A percentile compares a stretch with the other conserved stretches of the same genome.
Conservation (phyloP, 2,888 invertebrate species). For the Melieria picta region DNA sequence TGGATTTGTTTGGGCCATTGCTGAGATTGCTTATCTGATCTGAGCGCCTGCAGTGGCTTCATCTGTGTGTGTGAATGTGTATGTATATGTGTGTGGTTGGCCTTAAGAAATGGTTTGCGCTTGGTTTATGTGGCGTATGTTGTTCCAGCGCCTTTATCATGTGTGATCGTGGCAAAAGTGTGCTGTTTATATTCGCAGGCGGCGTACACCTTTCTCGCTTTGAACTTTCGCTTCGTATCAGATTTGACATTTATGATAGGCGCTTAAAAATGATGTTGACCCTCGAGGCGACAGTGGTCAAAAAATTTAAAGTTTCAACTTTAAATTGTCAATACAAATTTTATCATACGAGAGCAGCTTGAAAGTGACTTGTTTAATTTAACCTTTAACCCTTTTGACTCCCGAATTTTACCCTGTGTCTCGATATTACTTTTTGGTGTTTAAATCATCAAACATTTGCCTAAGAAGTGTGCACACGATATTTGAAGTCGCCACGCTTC, state of each 20-base stretch:
- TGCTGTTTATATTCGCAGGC: conserved; percentile 2
- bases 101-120: neutral
- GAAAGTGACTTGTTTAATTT: too few species aligned
- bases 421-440: too few species aligned
- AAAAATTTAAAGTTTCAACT: too few species aligned
- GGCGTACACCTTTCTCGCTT: conserved; percentile 17
- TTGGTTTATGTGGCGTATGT: neutral
- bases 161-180: conserved; percentile 41
- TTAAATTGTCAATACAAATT: too few species aligned
- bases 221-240: conserved; percentile 46
- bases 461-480: too few species aligned
- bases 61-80: neutral
- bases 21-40: conserved; percentile 39
- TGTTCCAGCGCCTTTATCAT: conserved; percentile 23
- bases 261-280: conserved; percentile 19
- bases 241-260: conserved; percentile 45
- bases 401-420: too few species aligned
- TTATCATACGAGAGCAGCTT: too few species aligned
- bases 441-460: too few species aligned
- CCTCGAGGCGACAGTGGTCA: neutral
- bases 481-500: too few species aligned
- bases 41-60: conserved; percentile 14
- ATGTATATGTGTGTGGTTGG: neutral
- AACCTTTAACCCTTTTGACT: too few species aligned
- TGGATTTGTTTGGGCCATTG: conserved; percentile 34